phyloP scores from a whole-genome alignment of 2,113 vertebrate genomes.

The Dermatemys mawii region DNA sequence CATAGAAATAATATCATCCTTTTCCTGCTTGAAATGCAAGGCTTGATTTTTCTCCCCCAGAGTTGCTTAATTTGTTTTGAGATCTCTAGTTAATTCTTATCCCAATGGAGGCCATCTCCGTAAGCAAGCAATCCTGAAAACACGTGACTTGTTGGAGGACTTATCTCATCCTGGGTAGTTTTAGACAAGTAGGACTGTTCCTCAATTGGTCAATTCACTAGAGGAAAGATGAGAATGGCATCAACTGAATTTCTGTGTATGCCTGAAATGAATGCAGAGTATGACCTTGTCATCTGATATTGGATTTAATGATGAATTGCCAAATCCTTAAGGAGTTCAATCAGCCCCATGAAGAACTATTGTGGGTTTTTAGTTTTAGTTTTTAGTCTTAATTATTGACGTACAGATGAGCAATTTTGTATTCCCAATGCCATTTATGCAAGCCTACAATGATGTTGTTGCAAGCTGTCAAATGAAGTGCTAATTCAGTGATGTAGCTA shows the following conservation, averaged over 20 bases:
- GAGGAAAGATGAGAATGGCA: neutral
- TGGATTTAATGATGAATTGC: neutral
- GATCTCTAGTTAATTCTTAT: neutral
- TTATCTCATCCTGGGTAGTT: neutral
- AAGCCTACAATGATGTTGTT: neutral
- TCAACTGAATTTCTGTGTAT: neutral
- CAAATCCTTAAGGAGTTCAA: neutral
- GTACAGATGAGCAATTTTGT: slow-evolving; percentile 23
- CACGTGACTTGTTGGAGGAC: neutral
- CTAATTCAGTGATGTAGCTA: neutral
- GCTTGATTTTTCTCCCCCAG: slow-evolving; percentile 9
- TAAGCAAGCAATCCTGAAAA: neutral
- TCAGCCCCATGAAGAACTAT: neutral
- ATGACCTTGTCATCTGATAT: neutral
- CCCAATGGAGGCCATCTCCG: slow-evolving; percentile 37
- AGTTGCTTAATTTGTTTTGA: neutral
- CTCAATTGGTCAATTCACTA: slow-evolving; percentile 2
- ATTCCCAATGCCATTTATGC: neutral
- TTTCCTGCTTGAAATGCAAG: neutral
- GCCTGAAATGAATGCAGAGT: neutral
- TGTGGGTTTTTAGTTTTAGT: slow-evolving; percentile 51
- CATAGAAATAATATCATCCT: neutral
- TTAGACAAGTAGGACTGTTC: neutral
- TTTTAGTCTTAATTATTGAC: slow-evolving; percentile 24
- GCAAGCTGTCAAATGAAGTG: neutral